phyloP scores from a whole-genome alignment of 2,113 vertebrate genomes.

The Morone saxatilis region DNA sequence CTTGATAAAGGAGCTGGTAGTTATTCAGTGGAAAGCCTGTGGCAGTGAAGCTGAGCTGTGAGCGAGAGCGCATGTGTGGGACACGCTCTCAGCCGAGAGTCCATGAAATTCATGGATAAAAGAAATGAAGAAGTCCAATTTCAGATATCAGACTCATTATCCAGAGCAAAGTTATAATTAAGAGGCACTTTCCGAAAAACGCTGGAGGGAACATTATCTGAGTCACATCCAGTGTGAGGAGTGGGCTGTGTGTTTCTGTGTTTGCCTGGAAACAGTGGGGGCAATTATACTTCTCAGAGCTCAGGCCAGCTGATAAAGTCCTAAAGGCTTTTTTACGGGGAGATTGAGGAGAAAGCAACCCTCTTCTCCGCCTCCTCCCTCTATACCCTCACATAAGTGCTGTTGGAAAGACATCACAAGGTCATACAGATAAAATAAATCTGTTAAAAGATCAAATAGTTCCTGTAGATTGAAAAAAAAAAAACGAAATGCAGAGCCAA shows the following conservation, averaged over 20 bases:
- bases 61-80: slow-evolving; percentile 5
- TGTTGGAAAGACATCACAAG: slow-evolving; percentile 67
- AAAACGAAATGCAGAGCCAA: slow-evolving; percentile 34
- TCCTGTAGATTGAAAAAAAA: slow-evolving; percentile 64
- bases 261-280: slow-evolving; percentile 25
- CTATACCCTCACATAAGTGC: not conserved
- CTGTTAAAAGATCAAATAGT: slow-evolving; percentile 76
- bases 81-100: slow-evolving; percentile 19
- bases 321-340: slow-evolving; percentile 22
- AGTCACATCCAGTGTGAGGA: slow-evolving; percentile 31
- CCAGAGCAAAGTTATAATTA: slow-evolving; percentile 66
- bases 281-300: slow-evolving; percentile 46
- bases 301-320: slow-evolving; percentile 40
- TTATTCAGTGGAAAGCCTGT: slow-evolving; percentile 33
- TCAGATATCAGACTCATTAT: slow-evolving; percentile 71
- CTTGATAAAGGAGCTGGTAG: slow-evolving; percentile 28
- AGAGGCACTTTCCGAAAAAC: slow-evolving; percentile 56
- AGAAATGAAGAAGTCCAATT: slow-evolving; percentile 68
- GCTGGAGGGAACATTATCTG: slow-evolving; percentile 45
- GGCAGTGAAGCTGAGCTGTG: slow-evolving; percentile 7
- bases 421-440: slow-evolving; percentile 77
- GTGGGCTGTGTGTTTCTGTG: slow-evolving; percentile 23
- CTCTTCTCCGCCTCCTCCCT: not conserved
- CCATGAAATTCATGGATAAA: slow-evolving; percentile 54
- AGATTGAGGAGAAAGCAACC: slow-evolving; percentile 21